A percentile compares a stretch with the other conserved stretches of the same genome.
phyloP scores from a whole-genome alignment of 2,888 invertebrate species.

The Phortica okadai region DNA sequence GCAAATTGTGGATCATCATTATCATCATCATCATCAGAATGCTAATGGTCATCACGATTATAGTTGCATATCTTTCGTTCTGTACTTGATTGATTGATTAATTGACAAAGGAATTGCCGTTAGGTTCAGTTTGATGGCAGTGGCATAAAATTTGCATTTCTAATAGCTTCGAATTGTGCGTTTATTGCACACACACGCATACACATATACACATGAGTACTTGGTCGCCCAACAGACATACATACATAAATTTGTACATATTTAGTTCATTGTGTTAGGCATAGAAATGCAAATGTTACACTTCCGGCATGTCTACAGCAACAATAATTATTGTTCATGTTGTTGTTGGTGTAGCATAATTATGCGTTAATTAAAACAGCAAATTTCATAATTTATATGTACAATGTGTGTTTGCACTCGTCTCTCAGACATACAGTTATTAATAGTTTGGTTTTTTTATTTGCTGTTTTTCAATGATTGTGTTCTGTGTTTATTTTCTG shows the following conservation, averaged over 20 bases:
- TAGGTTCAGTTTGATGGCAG: constrained; percentile 45
- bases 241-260: constrained; percentile 36
- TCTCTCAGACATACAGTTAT: constrained; percentile 3
- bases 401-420: background rate
- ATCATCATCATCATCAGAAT: constrained; percentile 35
- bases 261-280: constrained; percentile 64
- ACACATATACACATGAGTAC: background rate
- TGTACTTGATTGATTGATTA: constrained; percentile 71
- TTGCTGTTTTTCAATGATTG: constrained; percentile 16
- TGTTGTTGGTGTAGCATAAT: constrained; percentile 59
- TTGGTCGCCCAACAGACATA: background rate
- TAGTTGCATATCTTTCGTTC: constrained; percentile 33
- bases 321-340: background rate
- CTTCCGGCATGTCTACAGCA: constrained; percentile 27
- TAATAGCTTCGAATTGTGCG: constrained; percentile 18
- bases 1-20: constrained; percentile 59
- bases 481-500: constrained; percentile 5
- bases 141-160: constrained; percentile 34
- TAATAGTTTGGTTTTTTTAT: constrained; percentile 4
- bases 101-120: constrained; percentile 72
- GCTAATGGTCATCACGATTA: constrained; percentile 39
- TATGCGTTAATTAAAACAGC: constrained; percentile 70
- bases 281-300: constrained; percentile 62
- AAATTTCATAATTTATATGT: constrained; percentile 47
- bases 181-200: background rate